Evolutionary conservation across 2,113 vertebrate species (phyloP).

Genomic region (Caranx melampygus): DNA sequence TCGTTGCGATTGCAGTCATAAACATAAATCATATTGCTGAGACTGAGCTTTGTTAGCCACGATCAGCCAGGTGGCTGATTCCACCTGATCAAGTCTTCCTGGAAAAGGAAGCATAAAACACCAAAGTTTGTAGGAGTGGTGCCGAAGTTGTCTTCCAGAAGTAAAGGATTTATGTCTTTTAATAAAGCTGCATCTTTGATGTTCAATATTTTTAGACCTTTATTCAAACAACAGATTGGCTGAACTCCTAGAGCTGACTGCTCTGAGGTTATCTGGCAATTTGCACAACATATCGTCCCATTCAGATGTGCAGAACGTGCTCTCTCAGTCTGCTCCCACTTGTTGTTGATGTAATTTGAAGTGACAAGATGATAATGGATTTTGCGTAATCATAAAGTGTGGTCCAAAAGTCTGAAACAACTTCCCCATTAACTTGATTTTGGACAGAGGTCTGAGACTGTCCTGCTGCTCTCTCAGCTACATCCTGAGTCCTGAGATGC

Average conservation of each 20-base stretch:
- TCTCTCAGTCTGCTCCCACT: neutral
- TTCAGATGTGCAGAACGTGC: neutral
- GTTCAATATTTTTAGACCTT: slow-evolving; percentile 14
- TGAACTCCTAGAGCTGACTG: neutral
- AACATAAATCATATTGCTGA: slow-evolving; percentile 79
- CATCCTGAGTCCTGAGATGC: no score
- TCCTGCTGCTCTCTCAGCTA: neutral
- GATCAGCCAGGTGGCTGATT: slow-evolving; percentile 72
- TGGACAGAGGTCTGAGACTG: neutral
- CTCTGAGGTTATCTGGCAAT: no score
- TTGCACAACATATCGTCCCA: no score
- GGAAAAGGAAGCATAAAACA: slow-evolving; percentile 36
- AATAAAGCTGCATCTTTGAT: slow-evolving; percentile 21
- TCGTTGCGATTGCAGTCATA: slow-evolving; percentile 90
- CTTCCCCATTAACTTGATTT: no score
- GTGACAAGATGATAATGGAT: neutral
- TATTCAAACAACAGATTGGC: neutral
- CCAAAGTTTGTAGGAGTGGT: neutral
- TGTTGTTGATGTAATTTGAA: neutral
- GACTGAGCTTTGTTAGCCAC: slow-evolving; percentile 77
- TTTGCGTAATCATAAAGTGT: neutral
- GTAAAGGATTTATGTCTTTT: slow-evolving; percentile 10
- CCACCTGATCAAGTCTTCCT: slow-evolving; percentile 48
- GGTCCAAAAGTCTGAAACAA: no score
- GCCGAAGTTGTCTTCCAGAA: neutral